Evolutionary conservation across 2,888 invertebrate species (phyloP), one percentile per base, ranked within the genome.

Genomic region (Prosopocoilus inquinatus): DNA sequence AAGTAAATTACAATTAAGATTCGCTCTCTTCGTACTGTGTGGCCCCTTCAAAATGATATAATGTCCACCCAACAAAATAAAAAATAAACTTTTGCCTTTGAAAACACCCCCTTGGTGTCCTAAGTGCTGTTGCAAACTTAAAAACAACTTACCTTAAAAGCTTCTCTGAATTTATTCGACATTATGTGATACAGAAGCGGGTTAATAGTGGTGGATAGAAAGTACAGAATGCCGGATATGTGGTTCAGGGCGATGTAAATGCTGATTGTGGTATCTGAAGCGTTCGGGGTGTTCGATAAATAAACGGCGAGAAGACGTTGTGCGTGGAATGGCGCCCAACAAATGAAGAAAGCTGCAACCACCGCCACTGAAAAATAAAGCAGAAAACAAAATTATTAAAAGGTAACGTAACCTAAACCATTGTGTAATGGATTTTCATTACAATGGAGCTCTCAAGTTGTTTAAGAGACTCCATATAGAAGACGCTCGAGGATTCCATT

Each of bases 311-410:
- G 82, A 47, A 96, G 82, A 9, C 96, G 82, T 74, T 96, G 96
- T 0, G 92, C 90, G 76, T 96, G 96, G 78, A 95, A 96, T 1
- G 96, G 96, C 0, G 91, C 91, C 91, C 91, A 92, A 77, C 94
- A 94, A 28, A 93, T 80, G 78, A 91, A 91, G 75, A 91, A 91
- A 1, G 94, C 93, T 67, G 93, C 90, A 55, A 95, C 95, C 2
- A 96, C 89, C 53, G 94, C 92, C 68, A 91, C 91, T 90, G 84
- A 56, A 80, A 79, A 57, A 73, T 64, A 61, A 64, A 39, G 39
- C 47, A 39, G 47, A 52, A 28, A 28, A 28, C 20, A 28, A 28
- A 28, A 5, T 28, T 20, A 20, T 20, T 20, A 20, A 28, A 5
- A 3, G 5, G 3, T 28, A 28, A 28, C 5, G n/a, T n/a, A n/a